These are phyloP conservation scores for Girardia tigrina DNA, from an alignment of 2,888 invertebrate genomes.

Conservation along the genomic window DNA sequence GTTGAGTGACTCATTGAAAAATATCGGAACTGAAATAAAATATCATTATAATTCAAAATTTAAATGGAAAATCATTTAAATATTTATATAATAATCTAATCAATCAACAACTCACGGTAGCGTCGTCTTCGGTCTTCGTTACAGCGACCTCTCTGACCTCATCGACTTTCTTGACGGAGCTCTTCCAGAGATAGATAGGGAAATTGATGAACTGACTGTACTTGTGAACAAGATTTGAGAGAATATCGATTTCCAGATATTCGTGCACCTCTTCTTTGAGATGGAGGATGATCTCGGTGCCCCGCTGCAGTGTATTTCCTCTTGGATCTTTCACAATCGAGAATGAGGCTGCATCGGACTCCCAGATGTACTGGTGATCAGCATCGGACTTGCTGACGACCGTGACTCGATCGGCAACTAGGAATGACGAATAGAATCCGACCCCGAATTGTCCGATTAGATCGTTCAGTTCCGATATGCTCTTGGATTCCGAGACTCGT, in stretches of 20 bases:
- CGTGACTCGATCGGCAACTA: slow-evolving; percentile 84
- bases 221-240: slow-evolving; percentile 78
- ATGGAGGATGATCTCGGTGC: slow-evolving; percentile 71
- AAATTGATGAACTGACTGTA: slow-evolving; percentile 99
- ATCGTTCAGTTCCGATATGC: slow-evolving; percentile 66
- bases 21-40: too few species aligned
- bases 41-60: too few species aligned
- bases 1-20: too few species aligned
- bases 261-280: slow-evolving; percentile 92
- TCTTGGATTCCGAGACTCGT: slow-evolving; percentile 59
- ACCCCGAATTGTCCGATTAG: slow-evolving; percentile 99
- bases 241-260: slow-evolving; percentile 78
- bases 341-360: slow-evolving; percentile 80
- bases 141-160: slow-evolving; percentile 57
- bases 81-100: too few species aligned
- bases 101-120: slow-evolving; percentile 40
- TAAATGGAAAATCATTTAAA: too few species aligned
- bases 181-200: slow-evolving; percentile 84
- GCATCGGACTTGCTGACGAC: slow-evolving; percentile 87
- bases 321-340: slow-evolving; percentile 76
- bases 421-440: slow-evolving; percentile 93
- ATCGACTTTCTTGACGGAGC: slow-evolving; percentile 61
- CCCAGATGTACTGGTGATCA: slow-evolving; percentile 80
- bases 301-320: slow-evolving; percentile 74
- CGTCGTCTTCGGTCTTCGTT: slow-evolving; percentile 42